A percentile compares a stretch with the other conserved stretches of the same genome.
phyloP scores from a whole-genome alignment of 2,113 vertebrate species.

The Saimiri boliviensis region DNA sequence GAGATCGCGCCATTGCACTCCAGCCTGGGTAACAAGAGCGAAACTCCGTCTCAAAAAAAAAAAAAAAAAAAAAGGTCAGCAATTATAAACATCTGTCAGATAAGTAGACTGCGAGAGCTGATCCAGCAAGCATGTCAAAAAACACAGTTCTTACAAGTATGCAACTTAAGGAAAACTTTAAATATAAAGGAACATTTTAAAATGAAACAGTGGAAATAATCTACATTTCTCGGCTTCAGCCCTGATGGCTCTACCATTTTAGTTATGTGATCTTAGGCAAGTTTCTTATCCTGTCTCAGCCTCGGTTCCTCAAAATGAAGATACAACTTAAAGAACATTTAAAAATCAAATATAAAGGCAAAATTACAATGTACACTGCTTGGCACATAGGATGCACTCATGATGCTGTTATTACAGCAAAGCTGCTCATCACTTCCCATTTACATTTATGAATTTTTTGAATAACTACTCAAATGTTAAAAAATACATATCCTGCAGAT shows the following conservation, averaged over 20 bases:
- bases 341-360: slow-evolving; percentile 8
- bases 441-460: neutral
- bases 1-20: too few species aligned
- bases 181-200: slow-evolving; percentile 39
- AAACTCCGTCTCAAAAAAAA: too few species aligned
- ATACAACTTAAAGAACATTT: neutral
- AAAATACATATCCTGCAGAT: neutral
- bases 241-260: neutral
- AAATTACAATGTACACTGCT: neutral
- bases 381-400: neutral
- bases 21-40: too few species aligned
- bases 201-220: neutral
- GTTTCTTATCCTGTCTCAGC: neutral
- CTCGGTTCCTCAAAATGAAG: slow-evolving; percentile 37
- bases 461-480: neutral
- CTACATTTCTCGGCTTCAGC: neutral
- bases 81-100: slow-evolving; percentile 5
- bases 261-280: neutral
- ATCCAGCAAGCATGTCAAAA: neutral
- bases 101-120: neutral
- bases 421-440: neutral
- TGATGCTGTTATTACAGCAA: neutral
- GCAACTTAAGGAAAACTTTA: slow-evolving; percentile 8
- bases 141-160: neutral
- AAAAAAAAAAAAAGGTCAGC: slow-evolving; percentile 37